Base-by-base conservation (phyloP, 2,888 invertebrate species). In the Heliconius ethilla region DNA sequence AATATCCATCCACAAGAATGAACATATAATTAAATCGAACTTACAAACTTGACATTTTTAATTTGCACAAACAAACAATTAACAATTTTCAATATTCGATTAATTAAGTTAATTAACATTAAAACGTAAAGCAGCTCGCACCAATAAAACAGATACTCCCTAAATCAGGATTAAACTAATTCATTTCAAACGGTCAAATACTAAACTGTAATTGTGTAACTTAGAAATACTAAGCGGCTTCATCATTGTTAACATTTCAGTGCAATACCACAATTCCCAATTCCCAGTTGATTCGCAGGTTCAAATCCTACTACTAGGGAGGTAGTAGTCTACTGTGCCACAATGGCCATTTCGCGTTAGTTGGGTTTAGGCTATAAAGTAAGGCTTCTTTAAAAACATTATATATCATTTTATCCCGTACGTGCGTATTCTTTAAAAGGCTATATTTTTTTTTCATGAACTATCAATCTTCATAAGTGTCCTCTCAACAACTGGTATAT, bases 91-190 rank as follows among this genome's bases (percentile, higher is more conserved):
- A 45, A 70, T 45, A 45, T 70, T 18, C 70, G 27, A 70, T 72
- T 73, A 62, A 73, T 40, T 73, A 63, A 25, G 10, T 73, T 59
- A 73, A 73, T 73, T 18, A 62, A 37, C 73, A 73, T 37, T 63
- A 29, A 73, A 73, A 37, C 40, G 73, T 73, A 59, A 73, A 51
- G 51, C 29, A 73, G 73, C 62, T 29, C 62, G 62, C 11, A 18
- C 37, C 66, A 75, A 75, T 75, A 75, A 75, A 75, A 75, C 75
- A 75, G 51, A 67, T 75, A 67, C 75, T 51, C 67, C 33, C 66
- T 66, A 67, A 75, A 55, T 75, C 65, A 55, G 45, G 66, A 67
- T 75, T 75, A 67, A 67, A 13, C 33, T 75, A 75, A 75, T 75
- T 75, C 66, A 51, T 75, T 75, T 67, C 55, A 67, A 67, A 74